Evolutionary conservation across 2,888 invertebrate genomes (phyloP), one percentile per base, ranked within the genome.

Genomic region (Carabus problematicus): DNA sequence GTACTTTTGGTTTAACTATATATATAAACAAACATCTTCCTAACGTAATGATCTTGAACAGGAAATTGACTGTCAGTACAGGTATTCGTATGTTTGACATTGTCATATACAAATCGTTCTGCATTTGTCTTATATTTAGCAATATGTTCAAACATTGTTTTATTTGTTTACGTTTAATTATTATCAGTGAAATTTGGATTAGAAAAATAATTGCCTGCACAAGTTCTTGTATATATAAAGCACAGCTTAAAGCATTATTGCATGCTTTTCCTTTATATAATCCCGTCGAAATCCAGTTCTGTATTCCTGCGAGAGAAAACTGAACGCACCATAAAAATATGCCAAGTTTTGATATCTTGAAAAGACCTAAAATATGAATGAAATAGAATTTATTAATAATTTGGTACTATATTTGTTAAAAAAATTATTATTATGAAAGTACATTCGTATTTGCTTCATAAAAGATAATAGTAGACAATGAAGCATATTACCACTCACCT

Each of bases 151-250:
- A 19, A 12, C 19, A 8, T 11, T 4, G 29, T 47, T 58, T 58
- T 29, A 64, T 58, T 47, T 64, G 55, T 16, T 64, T 58, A 12
- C 29, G 39, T 45, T 64, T 56, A 12, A 58, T 47, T 9, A 64
- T 40, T 1, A 64, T 45, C 9, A 64, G 8, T 7, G 54, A 47
- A 9, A 64, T 39, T 64, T 64, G 64, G 14, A 58, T n/a, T 0
- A 58, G 14, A 29, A 64, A 43, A 8, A 56, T 45, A 12, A 56
- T 16, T 7, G 45, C 45, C 4, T 64, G 29, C 14, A 64, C 8
- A 16, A 56, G 8, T 14, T 55, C 1, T 39, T 64, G 64, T n/a
- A 64, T 58, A 43, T 45, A 58, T 19, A 64, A 12, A 12, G 58
- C 64, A 16, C 64, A 64, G 8, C 42, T n/a, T 42, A 64, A 42